These are phyloP conservation scores for Gryon sp. DNA, from an alignment of 1,140 invertebrate genomes.

Conservation along the genomic window DNA sequence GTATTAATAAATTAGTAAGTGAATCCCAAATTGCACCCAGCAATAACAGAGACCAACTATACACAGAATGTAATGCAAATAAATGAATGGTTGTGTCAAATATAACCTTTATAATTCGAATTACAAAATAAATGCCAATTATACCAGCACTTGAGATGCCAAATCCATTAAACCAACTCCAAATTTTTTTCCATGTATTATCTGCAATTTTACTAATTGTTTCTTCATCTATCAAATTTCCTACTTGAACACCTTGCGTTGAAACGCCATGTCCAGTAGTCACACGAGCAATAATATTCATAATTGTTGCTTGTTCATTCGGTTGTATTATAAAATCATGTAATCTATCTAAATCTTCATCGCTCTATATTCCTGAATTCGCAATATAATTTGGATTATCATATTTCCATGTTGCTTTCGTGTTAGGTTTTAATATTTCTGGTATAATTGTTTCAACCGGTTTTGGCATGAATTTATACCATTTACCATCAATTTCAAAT, in stretches of 20 bases:
- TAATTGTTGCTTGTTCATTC: neutral
- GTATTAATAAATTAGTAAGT: no score
- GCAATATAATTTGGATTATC: neutral
- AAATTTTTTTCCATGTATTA: neutral
- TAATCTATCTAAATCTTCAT: neutral
- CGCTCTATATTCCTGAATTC: neutral
- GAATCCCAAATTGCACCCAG: neutral
- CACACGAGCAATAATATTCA: neutral
- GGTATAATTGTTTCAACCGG: neutral
- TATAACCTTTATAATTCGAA: no score
- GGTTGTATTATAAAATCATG: neutral
- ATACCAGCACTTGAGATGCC: neutral
- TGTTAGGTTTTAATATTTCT: neutral
- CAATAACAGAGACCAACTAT: neutral
- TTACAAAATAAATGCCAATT: neutral
- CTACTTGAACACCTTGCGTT: neutral
- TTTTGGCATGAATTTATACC: no score
- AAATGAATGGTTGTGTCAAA: no score
- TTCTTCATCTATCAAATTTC: neutral
- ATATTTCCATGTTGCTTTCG: neutral
- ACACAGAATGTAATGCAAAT: constrained; percentile 5
- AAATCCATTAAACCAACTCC: neutral
- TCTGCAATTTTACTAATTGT: neutral
- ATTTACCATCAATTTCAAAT: no score
- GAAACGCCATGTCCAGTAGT: constrained; percentile 1